Evolutionary conservation across 2,797 vertebrate genomes (phyloP).

Genomic region (Macropus fuliginosus): DNA sequence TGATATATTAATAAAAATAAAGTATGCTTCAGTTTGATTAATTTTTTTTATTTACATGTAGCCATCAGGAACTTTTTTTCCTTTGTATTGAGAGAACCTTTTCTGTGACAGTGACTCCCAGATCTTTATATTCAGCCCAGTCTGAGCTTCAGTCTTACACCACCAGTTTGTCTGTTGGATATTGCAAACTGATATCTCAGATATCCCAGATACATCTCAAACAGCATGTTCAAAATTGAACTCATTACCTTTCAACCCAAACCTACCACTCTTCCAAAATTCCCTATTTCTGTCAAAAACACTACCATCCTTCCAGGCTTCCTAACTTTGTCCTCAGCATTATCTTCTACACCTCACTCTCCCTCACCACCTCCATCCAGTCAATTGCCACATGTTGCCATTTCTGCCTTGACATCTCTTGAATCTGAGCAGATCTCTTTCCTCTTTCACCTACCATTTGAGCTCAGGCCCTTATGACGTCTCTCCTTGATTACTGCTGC

Average conservation of each 20-base stretch:
- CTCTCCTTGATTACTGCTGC: background rate
- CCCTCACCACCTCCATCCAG: background rate
- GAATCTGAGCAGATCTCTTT: background rate
- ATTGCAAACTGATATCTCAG: background rate
- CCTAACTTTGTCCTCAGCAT: background rate
- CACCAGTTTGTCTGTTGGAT: background rate
- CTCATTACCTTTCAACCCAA: background rate
- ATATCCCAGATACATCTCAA: background rate
- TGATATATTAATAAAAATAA: slow-evolving; percentile 40
- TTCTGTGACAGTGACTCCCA: background rate
- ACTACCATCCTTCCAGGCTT: background rate
- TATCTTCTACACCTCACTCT: background rate
- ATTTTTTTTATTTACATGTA: slow-evolving; percentile 18
- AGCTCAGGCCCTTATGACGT: background rate
- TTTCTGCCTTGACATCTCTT: slow-evolving; percentile 12
- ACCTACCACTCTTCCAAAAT: background rate
- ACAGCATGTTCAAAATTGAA: no score
- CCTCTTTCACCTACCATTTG: background rate
- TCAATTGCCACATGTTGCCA: background rate
- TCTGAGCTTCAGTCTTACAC: background rate
- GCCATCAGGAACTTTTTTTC: slow-evolving; percentile 10
- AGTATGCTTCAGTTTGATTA: slow-evolving; percentile 7
- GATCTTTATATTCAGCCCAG: no score
- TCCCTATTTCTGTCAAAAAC: background rate
- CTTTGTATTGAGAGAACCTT: background rate